Evolutionary conservation across 2,888 invertebrate species (phyloP), one percentile per base, ranked within the genome.

Genomic region (Hirtodrosophila trivittata): DNA sequence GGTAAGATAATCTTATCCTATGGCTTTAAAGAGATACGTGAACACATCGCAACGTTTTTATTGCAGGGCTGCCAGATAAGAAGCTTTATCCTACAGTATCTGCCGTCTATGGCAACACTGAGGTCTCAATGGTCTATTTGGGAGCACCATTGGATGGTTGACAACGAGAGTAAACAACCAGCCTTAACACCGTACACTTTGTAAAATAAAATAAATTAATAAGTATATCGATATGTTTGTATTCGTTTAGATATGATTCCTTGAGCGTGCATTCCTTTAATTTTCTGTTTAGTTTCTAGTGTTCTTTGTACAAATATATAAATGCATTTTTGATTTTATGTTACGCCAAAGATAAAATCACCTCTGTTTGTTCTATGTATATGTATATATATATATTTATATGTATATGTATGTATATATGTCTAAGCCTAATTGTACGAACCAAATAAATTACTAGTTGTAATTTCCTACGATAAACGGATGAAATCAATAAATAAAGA

Each of bases 61-160:
- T 71, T 77, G 2, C 90, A 96, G 96, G 97, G 81, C 93, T 98
- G 90, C 98, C 98, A 54, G 96, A 96, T 89, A 97, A 97, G 89
- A 95, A 95, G 90, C 92, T 99, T 50, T 99, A 95, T 91, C 98
- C 99, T 63, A 96, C 98, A 63, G 97, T 98, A 49, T 98, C 98
- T 43, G 98, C 98, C 62, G 99, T 99, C 8, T 99, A 99, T 92
- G 99, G 99, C 63, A 99, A 99, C 90, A 99, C 98, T 42, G 98
- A 99, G 93, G 98, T 99, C 33, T 98, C 98, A 30, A 98, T 99
- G 98, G 97, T 98, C 37, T 99, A 99, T 91, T 92, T 98, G 85
- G 99, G 99, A 71, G 95, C 96, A 70, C 98, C 99, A n/a, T 91
- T 97, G 88, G 98, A 98, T 93, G 98, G 98, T 92, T 97, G 94